Evolutionary conservation across 2,113 vertebrate species (phyloP), one percentile per base, ranked within the genome.

Genomic region (Pedetes capensis): DNA sequence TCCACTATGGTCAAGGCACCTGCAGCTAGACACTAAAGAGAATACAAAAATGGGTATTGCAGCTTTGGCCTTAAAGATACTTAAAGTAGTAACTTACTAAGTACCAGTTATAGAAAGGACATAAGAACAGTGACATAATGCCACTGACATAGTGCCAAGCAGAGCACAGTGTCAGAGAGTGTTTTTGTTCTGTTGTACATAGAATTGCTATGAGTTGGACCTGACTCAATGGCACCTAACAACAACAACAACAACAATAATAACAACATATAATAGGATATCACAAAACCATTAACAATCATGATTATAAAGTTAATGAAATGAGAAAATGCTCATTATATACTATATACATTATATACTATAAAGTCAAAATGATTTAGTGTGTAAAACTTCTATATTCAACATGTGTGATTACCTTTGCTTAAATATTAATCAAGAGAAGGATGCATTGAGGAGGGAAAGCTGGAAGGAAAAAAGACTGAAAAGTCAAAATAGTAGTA

Each of bases 241-340:
- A n/a, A n/a, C n/a, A n/a, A n/a, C n/a, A n/a, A n/a, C n/a, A n/a
- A n/a, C n/a, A n/a, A n/a, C n/a, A n/a, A n/a, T n/a, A n/a, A n/a
- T n/a, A n/a, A n/a, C n/a, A n/a, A n/a, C n/a, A n/a, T n/a, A n/a
- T 87, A 34, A 78, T 89, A 87, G 32, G 32, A 34, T 92, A 5
- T 82, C 42, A 82, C 29, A 79, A 37, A 78, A 66, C 18, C 42
- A 66, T 78, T 69, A 84, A 63, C 7, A 49, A 51, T 74, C 82
- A 53, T 61, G 23, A 85, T 82, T 72, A 34, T 85, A 68, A 74
- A 83, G 34, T 63, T 87, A 87, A 53, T 78, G 57, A 91, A 83
- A 89, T 81, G 53, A 82, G 16, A 96, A 87, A 74, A 89, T 83
- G 23, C 23, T 86, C 82, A 53, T 75, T 29, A 47, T 42, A 90